phyloP scores from a whole-genome alignment of 2,888 invertebrate genomes.

The Amaurobius ferox region DNA sequence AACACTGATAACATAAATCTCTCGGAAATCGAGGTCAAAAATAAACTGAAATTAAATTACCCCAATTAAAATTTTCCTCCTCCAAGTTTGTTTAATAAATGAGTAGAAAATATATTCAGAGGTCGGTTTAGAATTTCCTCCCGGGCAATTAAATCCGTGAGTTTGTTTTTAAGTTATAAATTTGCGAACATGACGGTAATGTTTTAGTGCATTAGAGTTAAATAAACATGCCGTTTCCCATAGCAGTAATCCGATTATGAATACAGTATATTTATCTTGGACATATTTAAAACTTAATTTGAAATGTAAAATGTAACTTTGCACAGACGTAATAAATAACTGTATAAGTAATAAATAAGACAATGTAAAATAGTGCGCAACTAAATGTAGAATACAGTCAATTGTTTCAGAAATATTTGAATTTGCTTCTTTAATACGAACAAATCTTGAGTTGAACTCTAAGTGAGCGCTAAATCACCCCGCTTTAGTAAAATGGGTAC shows the following conservation, averaged over 20 bases:
- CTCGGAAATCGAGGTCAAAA: slow-evolving; percentile 16
- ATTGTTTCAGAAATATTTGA: no score
- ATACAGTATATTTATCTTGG: not conserved
- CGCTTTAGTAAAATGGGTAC: no score
- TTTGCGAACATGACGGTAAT: not conserved
- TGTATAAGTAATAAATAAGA: no score
- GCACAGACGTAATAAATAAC: no score
- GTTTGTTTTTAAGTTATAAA: slow-evolving; percentile 9
- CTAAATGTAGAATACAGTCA: no score
- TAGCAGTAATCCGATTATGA: slow-evolving; percentile 1
- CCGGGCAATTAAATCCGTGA: slow-evolving; percentile 5
- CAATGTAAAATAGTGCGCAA: no score
- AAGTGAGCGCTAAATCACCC: no score
- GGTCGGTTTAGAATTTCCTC: not conserved
- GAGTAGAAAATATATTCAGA: slow-evolving; percentile 9
- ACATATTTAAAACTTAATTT: no score
- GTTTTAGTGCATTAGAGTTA: not conserved
- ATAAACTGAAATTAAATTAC: slow-evolving; percentile 71
- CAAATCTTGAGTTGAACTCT: no score
- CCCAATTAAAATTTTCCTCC: slow-evolving; percentile 64
- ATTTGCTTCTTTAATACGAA: no score
- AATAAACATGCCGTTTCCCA: not conserved
- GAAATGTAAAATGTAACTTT: no score
- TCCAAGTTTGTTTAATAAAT: slow-evolving; percentile 67
- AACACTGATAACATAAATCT: slow-evolving; percentile 16